phyloP scores from a whole-genome alignment of 2,888 invertebrate genomes.

The Ichneumoninae sp. region DNA sequence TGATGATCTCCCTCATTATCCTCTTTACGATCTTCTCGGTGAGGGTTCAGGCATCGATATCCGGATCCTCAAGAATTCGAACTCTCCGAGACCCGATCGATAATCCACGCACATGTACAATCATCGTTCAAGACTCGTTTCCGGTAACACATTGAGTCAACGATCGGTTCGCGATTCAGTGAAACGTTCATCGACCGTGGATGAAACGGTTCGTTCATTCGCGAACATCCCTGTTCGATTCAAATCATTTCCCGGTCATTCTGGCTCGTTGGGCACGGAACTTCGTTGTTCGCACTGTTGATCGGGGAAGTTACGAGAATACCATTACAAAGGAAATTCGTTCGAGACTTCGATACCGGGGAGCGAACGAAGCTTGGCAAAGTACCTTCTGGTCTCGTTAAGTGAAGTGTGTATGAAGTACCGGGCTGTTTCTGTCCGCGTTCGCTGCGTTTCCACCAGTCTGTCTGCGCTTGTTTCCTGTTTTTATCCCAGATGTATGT shows the following conservation, averaged over 20 bases:
- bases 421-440: not conserved
- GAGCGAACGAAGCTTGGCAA: constrained; percentile 71
- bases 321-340: constrained; percentile 72
- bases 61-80: not conserved
- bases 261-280: not conserved
- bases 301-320: not conserved
- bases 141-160: not conserved
- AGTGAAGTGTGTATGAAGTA: constrained; percentile 11
- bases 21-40: not conserved
- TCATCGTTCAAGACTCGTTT: not conserved
- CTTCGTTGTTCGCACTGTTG: not conserved
- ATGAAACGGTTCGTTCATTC: not conserved
- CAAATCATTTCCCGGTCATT: not conserved
- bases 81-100: not conserved
- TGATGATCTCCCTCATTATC: not conserved
- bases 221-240: not conserved
- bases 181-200: not conserved
- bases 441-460: constrained; percentile 7
- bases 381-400: constrained; percentile 66
- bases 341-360: constrained; percentile 71
- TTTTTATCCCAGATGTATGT: constrained; percentile 17
- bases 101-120: not conserved
- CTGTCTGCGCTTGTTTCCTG: not conserved
- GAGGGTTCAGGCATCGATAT: not conserved
- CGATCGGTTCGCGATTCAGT: not conserved